Conservation (phyloP, 1,140 invertebrate genomes). For the Cydia amplana region DNA sequence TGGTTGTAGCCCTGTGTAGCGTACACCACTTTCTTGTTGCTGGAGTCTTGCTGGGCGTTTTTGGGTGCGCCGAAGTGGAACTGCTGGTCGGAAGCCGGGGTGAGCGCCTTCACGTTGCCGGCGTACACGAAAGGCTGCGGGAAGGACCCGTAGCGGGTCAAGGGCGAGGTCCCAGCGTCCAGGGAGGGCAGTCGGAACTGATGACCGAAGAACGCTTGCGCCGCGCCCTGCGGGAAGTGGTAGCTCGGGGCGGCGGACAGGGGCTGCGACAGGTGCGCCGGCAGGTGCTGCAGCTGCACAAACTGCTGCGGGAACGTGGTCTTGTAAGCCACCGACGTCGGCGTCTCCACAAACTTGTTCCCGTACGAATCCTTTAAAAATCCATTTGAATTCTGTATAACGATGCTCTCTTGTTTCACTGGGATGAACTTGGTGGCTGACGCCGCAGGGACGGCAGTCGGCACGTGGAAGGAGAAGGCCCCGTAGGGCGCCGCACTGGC, state of each 20-base stretch:
- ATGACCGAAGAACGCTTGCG: slow-evolving; percentile 54
- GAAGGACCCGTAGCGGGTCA: slow-evolving; percentile 43
- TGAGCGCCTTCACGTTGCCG: slow-evolving; percentile 46
- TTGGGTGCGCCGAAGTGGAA: slow-evolving; percentile 40
- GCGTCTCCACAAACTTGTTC: slow-evolving; percentile 55
- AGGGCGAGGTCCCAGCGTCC: slow-evolving; percentile 44
- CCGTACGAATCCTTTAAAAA: slow-evolving; percentile 70
- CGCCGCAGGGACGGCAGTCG: slow-evolving; percentile 45
- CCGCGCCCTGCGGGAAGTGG: slow-evolving; percentile 54
- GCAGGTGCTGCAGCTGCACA: slow-evolving; percentile 65
- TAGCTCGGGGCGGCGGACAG: slow-evolving; percentile 51
- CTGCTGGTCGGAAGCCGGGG: slow-evolving; percentile 37
- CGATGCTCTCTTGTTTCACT: slow-evolving; percentile 49
- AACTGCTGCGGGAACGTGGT: slow-evolving; percentile 64
- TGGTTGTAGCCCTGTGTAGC: slow-evolving; percentile 41
- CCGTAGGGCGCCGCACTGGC: slow-evolving; percentile 63
- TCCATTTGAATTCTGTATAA: slow-evolving; percentile 55
- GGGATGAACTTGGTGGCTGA: slow-evolving; percentile 50
- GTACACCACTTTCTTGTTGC: slow-evolving; percentile 51
- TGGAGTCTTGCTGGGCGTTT: slow-evolving; percentile 51
- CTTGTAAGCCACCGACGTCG: slow-evolving; percentile 56
- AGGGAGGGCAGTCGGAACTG: slow-evolving; percentile 51
- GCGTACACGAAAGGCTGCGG: slow-evolving; percentile 50
- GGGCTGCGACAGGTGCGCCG: slow-evolving; percentile 65
- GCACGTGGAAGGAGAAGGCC: slow-evolving; percentile 61